phyloP scores from a whole-genome alignment of 2,797 vertebrate species.

The Orestias chungarensis region DNA sequence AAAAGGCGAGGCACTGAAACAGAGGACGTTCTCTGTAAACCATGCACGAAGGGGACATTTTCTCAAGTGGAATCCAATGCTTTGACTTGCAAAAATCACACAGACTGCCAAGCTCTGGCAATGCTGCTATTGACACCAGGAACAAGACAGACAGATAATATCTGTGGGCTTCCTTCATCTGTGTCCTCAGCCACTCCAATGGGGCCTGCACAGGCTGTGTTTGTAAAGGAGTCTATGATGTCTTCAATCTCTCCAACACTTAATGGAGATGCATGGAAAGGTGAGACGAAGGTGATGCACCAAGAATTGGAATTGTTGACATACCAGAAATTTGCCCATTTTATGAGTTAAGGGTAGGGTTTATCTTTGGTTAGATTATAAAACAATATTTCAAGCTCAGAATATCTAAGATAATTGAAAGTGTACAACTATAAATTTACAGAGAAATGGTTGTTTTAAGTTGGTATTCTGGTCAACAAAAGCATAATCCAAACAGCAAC shows the following conservation, averaged over 20 bases:
- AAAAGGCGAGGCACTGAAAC: conserved; percentile 87
- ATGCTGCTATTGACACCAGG: conserved; percentile 82
- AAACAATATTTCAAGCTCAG: too few relatives aligned
- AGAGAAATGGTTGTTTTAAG: too few relatives aligned
- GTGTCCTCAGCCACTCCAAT: conserved; percentile 33
- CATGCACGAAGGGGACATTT: conserved; percentile 88
- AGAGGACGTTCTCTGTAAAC: conserved; percentile 89
- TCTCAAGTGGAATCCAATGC: conserved; percentile 86
- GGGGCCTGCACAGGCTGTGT: conserved; percentile 24
- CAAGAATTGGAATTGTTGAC: neutral
- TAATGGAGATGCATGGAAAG: conserved; percentile 53
- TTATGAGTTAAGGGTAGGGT: too few relatives aligned
- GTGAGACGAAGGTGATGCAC: conserved; percentile 44
- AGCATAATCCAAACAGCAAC: too few relatives aligned
- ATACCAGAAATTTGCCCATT: neutral
- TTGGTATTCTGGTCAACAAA: too few relatives aligned
- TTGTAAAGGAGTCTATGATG: conserved; percentile 35
- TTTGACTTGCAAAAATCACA: conserved; percentile 85
- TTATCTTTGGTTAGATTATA: too few relatives aligned
- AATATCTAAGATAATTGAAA: too few relatives aligned
- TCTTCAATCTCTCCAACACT: conserved; percentile 32
- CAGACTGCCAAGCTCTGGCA: conserved; percentile 86
- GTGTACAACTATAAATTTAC: too few relatives aligned
- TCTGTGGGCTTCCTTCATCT: conserved; percentile 79
- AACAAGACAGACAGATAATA: conserved; percentile 85